These are phyloP conservation scores for Caenorhabditis sp. DNA, from an alignment of 2,888 invertebrate genomes.

Conservation along the genomic window DNA sequence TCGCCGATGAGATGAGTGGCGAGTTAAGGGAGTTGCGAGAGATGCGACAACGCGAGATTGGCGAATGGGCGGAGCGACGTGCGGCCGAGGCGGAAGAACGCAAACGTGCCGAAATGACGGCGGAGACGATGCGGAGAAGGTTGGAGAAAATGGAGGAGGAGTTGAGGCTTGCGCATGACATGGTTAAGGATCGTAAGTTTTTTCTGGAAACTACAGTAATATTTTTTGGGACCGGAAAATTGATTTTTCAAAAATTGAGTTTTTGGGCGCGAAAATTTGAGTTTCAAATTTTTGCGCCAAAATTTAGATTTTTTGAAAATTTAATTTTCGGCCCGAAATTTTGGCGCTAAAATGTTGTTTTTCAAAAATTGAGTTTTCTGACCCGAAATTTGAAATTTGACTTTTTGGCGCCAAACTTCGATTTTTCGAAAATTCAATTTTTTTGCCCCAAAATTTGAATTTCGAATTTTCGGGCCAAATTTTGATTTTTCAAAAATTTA, in stretches of 20 bases:
- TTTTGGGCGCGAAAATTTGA: neutral
- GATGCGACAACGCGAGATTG: no score
- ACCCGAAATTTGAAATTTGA: no score
- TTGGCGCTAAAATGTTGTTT: no score
- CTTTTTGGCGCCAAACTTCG: no score
- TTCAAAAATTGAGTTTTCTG: no score
- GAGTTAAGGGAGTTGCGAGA: neutral
- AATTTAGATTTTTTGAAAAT: no score
- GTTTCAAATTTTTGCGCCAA: no score
- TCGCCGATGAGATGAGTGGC: slow-evolving; percentile 26
- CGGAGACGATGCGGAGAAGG: slow-evolving; percentile 12
- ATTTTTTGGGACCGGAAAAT: neutral
- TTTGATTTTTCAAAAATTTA: no score
- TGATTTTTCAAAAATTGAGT: neutral
- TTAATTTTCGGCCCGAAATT: no score
- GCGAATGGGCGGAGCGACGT: no score
- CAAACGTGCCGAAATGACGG: slow-evolving; percentile 20
- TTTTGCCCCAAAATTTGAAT: neutral
- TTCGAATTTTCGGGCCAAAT: neutral
- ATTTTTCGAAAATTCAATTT: neutral
- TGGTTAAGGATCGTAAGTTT: slow-evolving; percentile 4
- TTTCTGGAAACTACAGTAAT: neutral
- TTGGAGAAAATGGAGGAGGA: slow-evolving; percentile 20
- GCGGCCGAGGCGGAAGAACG: no score
- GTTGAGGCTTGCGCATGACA: slow-evolving; percentile 6